Conservation (phyloP, 2,113 vertebrate genomes). For the Lophotis ruficrista region DNA sequence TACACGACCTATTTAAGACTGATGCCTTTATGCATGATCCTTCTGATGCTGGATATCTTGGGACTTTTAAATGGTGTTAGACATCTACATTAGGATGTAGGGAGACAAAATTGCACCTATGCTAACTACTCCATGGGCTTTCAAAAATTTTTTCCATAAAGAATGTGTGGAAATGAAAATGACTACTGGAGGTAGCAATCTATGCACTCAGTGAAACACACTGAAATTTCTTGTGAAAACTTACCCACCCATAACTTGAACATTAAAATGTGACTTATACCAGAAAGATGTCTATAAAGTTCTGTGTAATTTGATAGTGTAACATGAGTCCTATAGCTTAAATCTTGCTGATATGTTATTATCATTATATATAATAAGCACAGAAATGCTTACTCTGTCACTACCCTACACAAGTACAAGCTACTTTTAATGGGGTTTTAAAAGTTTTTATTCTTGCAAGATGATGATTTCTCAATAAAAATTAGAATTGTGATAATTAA, state of each 20-base stretch:
- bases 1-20: background rate
- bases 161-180: background rate
- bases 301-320: background rate
- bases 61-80: background rate
- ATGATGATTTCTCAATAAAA: background rate
- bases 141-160: background rate
- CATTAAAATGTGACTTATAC: background rate
- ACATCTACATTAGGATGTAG: accelerated
- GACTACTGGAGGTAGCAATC: background rate
- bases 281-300: background rate
- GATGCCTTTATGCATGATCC: background rate
- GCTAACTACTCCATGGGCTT: background rate
- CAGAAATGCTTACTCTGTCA: background rate
- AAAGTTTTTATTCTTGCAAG: background rate
- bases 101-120: background rate
- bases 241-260: background rate
- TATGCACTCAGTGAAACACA: background rate
- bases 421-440: background rate
- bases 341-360: background rate
- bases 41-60: background rate
- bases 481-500: background rate
- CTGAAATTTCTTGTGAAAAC: background rate
- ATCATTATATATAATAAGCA: background rate
- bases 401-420: background rate
- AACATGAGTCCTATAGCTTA: background rate